Evolutionary conservation across 2,113 vertebrate species (phyloP).

Genomic region (Phylloscopus whistleri): DNA sequence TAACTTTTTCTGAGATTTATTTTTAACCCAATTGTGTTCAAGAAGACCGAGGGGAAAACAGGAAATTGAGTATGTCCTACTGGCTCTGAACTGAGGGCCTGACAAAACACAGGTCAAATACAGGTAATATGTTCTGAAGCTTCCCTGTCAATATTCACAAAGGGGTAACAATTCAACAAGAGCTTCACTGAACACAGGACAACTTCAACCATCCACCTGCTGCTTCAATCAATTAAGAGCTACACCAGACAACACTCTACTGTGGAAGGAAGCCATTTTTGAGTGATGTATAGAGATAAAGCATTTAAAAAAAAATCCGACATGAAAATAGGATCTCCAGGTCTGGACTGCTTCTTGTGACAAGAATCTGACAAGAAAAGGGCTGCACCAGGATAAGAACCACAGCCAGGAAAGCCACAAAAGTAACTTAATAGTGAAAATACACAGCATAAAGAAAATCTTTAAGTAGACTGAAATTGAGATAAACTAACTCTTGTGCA

Average conservation of each 20-base stretch:
- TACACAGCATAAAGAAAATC: background rate
- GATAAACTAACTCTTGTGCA: background rate
- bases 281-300: background rate
- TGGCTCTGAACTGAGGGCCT: background rate
- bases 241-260: background rate
- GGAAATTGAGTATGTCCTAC: background rate
- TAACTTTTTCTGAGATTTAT: background rate
- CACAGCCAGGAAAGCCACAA: background rate
- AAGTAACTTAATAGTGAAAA: background rate
- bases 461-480: background rate
- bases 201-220: background rate
- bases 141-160: background rate
- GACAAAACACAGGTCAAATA: background rate
- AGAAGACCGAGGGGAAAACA: background rate
- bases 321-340: background rate
- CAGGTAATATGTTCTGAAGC: background rate
- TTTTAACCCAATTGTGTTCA: conserved; percentile 22
- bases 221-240: background rate
- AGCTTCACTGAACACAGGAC: background rate
- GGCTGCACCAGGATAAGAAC: background rate
- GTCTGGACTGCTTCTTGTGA: background rate
- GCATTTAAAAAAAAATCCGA: background rate
- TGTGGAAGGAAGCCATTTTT: background rate
- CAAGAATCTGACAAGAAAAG: background rate
- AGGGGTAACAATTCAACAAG: background rate